Base-by-base conservation (phyloP, 2,113 vertebrate species). In the Galeopterus variegatus region DNA sequence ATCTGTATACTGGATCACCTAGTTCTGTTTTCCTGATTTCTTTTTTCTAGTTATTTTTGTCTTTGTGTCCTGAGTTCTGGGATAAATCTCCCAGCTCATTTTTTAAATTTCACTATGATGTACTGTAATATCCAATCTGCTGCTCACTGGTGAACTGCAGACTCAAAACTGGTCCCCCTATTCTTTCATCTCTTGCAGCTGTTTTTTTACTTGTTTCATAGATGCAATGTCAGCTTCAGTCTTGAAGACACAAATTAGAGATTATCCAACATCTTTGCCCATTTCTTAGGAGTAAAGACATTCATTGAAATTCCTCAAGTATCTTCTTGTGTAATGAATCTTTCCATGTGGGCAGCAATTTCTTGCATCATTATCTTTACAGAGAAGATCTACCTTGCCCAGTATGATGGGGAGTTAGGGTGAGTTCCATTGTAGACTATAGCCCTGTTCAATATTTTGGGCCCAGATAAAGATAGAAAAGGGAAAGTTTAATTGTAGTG, bases 391-490 rank as follows among this genome's bases (percentile, higher is more conserved):
- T 93, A 79, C 11, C 65, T 77, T 54, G 58, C 85, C 6, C 13
- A 54, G 58, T n/a, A 33, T 6, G 11, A 62, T 41, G 45, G 81
- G 50, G 65, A 81, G 19, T 76, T 80, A 88, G 67, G 26, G 48
- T 28, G 26, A 33, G 50, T 65, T 70, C 36, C 7, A 8, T 48
- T 50, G 76, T 28, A 80, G 82, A 87, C 28, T 12, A 26, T 15
- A 28, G 45, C 28, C 12, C 11, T 76, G 6, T 18, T 83, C 58
- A 95, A 87, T 77, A 64, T 83, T 65, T 65, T 67, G 64, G n/a
- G 80, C 41, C 65, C 73, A 94, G 50, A 87, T 36, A 94, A 73
- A 90, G 45, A 82, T 0, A 88, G 73, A 89, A 88, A 93, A 85
- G 14, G 33, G 17, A 3, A 84, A 69, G 45, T 84, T 96, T 73